A percentile compares a stretch with the other conserved stretches of the same genome.
These are phyloP conservation scores for Tiliacea aurago DNA, from an alignment of 2,888 invertebrate genomes.

Conservation along the genomic window DNA sequence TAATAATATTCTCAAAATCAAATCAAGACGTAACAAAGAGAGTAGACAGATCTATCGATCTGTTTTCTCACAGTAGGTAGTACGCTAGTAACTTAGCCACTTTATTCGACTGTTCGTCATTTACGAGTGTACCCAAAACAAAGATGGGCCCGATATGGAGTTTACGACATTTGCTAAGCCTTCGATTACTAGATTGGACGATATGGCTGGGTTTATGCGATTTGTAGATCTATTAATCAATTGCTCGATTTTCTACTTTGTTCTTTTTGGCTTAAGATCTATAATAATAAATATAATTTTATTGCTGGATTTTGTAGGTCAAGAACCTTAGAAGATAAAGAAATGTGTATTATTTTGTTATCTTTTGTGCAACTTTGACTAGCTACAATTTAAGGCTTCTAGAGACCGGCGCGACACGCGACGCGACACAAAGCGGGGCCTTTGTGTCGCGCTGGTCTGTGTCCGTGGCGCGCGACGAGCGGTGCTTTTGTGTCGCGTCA, in stretches of 20 bases:
- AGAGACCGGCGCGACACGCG: too few species aligned
- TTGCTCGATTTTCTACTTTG: slow-evolving; percentile 28
- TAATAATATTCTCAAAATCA: too few species aligned
- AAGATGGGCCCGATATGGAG: slow-evolving; percentile 51
- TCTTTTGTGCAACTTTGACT: background rate
- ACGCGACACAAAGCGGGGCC: too few species aligned
- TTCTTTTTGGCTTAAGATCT: background rate
- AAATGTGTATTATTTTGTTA: background rate
- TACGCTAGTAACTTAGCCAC: slow-evolving; percentile 38
- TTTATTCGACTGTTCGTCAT: slow-evolving; percentile 55
- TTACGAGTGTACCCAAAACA: slow-evolving; percentile 52
- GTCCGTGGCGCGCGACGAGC: too few species aligned
- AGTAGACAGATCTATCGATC: slow-evolving; percentile 40
- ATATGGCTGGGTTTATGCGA: slow-evolving; percentile 39
- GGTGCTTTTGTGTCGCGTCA: too few species aligned
- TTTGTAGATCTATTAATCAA: slow-evolving; percentile 29
- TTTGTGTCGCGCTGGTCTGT: too few species aligned
- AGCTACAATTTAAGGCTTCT: too few species aligned
- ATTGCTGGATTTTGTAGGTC: slow-evolving; percentile 5
- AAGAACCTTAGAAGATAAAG: slow-evolving; percentile 14
- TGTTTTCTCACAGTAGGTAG: slow-evolving; percentile 30
- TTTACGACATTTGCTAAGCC: slow-evolving; percentile 55
- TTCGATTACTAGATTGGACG: slow-evolving; percentile 50
- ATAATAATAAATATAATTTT: background rate
- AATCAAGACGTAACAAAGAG: slow-evolving; percentile 4